Evolutionary conservation across 2,113 vertebrate genomes (phyloP).

Genomic region (human (Homo sapiens)): GRCh38 chr14:52582001-52582500

Average conservation of each 20-base stretch:
- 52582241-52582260: not conserved
- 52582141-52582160: not conserved
- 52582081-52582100: not conserved
- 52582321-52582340: not conserved
- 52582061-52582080: not conserved
- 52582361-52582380: not conserved
- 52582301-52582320: not conserved
- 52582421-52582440: not conserved
- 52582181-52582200: not conserved
- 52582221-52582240: not conserved
- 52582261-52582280: not conserved
- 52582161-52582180: not conserved
- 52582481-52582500: conserved; percentile 8
- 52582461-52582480: not conserved
- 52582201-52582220: not conserved
- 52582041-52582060: not conserved
- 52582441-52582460: conserved; percentile 9
- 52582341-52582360: not conserved
- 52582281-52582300: not conserved
- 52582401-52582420: not conserved
- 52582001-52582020: not conserved
- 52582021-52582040: not conserved
- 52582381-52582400: not conserved
- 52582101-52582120: not conserved
- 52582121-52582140: not conserved